phyloP scores from a whole-genome alignment of 2,888 invertebrate species.

The Dasypolia templi region DNA sequence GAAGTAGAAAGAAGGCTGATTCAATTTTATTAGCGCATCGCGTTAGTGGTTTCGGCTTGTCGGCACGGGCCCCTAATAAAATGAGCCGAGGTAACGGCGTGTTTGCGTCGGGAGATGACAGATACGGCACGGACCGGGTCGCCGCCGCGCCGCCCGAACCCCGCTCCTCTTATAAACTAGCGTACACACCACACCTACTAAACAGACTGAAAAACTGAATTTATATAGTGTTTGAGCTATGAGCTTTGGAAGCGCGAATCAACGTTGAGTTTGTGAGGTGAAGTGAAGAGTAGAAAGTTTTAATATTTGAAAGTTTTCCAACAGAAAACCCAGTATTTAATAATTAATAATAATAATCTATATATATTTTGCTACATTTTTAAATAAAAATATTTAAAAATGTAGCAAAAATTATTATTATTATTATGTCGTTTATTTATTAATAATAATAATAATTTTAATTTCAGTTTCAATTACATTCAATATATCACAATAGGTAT shows the following conservation, averaged over 20 bases:
- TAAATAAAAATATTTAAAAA: too few relatives aligned
- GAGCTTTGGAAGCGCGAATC: slow-evolving; percentile 34
- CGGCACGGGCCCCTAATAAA: slow-evolving; percentile 86
- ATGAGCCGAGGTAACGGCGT: slow-evolving; percentile 87
- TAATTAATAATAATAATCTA: too few relatives aligned
- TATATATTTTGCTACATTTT: too few relatives aligned
- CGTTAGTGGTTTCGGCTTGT: slow-evolving; percentile 75
- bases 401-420: too few relatives aligned
- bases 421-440: too few relatives aligned
- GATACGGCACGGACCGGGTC: slow-evolving; percentile 86
- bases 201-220: slow-evolving; percentile 68
- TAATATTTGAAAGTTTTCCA: not conserved
- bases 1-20: slow-evolving; percentile 73
- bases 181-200: slow-evolving; percentile 73
- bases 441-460: too few relatives aligned
- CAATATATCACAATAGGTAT: too few relatives aligned
- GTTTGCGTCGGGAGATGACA: slow-evolving; percentile 87
- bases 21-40: slow-evolving; percentile 79
- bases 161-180: slow-evolving; percentile 82
- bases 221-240: slow-evolving; percentile 61
- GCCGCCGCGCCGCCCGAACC: slow-evolving; percentile 64
- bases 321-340: not conserved
- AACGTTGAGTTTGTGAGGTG: slow-evolving; percentile 3
- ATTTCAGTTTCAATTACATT: too few relatives aligned
- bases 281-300: not conserved